These are phyloP conservation scores for Gobiocypris rarus DNA, from an alignment of 2,113 vertebrate species.

Conservation along the genomic window DNA sequence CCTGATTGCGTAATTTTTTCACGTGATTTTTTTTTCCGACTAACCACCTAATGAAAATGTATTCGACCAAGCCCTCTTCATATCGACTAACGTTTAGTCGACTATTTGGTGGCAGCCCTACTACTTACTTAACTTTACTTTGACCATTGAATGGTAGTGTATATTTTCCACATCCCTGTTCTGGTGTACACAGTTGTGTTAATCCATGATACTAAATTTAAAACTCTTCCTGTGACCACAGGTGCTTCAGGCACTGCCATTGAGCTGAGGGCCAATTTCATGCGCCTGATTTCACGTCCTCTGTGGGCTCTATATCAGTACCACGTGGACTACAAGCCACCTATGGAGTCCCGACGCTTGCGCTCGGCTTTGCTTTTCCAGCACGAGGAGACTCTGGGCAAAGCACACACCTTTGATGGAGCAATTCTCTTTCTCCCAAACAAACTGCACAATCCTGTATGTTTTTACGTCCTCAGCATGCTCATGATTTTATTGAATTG, in stretches of 20 bases:
- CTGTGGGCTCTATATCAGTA: constrained; percentile 94
- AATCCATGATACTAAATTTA: background rate
- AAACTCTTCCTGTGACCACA: constrained; percentile 58
- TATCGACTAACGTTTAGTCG: too few relatives aligned
- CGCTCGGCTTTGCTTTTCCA: constrained; percentile 86
- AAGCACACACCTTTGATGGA: constrained; percentile 88
- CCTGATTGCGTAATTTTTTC: too few relatives aligned
- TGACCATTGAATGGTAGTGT: background rate
- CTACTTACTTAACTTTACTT: too few relatives aligned
- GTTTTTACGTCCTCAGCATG: background rate
- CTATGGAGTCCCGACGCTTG: constrained; percentile 88
- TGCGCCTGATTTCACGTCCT: constrained; percentile 85
- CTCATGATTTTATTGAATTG: background rate
- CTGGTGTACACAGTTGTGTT: background rate
- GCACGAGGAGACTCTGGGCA: constrained; percentile 84
- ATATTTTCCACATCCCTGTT: background rate
- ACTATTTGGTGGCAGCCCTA: too few relatives aligned
- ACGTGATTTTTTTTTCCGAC: too few relatives aligned
- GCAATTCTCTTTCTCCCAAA: constrained; percentile 84
- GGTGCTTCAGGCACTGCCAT: constrained; percentile 81
- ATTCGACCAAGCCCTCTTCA: too few relatives aligned
- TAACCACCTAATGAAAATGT: too few relatives aligned
- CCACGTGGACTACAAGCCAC: constrained; percentile 85
- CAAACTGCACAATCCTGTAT: constrained; percentile 79
- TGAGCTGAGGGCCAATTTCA: constrained; percentile 83